A percentile compares a stretch with the other conserved stretches of the same genome.
phyloP scores from a whole-genome alignment of 2,797 vertebrate species.

The Emydoidea blandingii region DNA sequence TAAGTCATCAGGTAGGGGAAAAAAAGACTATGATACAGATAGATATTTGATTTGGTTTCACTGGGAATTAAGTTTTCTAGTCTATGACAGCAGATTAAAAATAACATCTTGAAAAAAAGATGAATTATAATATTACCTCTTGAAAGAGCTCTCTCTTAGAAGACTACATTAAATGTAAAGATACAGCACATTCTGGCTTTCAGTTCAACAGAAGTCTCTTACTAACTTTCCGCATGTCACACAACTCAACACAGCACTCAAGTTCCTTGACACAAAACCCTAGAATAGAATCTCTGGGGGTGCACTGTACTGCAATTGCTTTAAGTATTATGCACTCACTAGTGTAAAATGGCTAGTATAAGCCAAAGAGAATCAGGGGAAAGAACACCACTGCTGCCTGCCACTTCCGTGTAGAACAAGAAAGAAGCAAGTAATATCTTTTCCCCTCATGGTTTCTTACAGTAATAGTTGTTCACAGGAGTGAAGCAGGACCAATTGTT shows the following conservation, averaged over 20 bases:
- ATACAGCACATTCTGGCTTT: background rate
- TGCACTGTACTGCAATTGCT: background rate
- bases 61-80: constrained; percentile 3
- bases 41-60: background rate
- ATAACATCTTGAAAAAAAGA: background rate
- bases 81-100: background rate
- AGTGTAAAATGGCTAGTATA: background rate
- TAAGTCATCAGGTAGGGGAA: accelerated
- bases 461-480: background rate
- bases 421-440: background rate
- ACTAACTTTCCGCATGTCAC: background rate
- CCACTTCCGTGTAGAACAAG: constrained; percentile 1
- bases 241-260: background rate
- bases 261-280: constrained; percentile 29
- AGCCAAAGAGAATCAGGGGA: background rate
- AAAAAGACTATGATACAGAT: background rate
- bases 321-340: background rate
- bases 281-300: background rate
- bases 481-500: background rate
- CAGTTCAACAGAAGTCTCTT: background rate
- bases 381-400: background rate
- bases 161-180: background rate
- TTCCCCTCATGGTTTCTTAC: background rate
- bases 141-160: background rate
- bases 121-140: background rate